These are phyloP conservation scores for Heteromormyrus szaboi DNA, from an alignment of 2,797 vertebrate species.

Conservation along the genomic window DNA sequence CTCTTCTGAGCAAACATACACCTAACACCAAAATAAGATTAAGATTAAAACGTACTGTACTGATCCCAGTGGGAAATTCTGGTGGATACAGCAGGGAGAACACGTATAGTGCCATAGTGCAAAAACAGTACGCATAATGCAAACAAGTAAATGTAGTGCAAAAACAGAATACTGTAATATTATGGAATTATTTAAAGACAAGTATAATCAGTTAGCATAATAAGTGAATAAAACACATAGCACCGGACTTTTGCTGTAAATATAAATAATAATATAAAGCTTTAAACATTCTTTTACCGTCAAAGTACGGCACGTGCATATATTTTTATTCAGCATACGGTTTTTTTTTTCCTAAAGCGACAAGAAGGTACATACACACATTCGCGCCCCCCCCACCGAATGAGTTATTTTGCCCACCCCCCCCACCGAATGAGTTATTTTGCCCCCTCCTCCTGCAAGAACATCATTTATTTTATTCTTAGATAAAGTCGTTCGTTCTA, in stretches of 20 bases:
- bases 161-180: background rate
- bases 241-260: background rate
- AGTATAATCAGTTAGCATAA: background rate
- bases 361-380: background rate
- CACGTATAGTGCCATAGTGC: background rate
- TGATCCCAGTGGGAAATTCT: background rate
- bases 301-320: background rate
- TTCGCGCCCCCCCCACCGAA: too few relatives aligned
- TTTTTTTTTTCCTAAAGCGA: background rate
- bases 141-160: background rate
- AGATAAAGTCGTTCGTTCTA: background rate
- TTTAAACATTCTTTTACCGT: background rate
- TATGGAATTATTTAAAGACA: background rate
- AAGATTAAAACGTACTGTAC: background rate
- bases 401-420: too few relatives aligned
- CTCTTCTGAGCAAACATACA: background rate
- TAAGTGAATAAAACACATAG: background rate
- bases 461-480: background rate
- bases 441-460: background rate
- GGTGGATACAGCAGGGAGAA: background rate
- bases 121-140: background rate
- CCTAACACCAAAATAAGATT: background rate
- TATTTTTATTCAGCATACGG: background rate
- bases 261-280: background rate
- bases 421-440: background rate